Conservation (phyloP, 2,113 vertebrate genomes). For the Rhea americana region DNA sequence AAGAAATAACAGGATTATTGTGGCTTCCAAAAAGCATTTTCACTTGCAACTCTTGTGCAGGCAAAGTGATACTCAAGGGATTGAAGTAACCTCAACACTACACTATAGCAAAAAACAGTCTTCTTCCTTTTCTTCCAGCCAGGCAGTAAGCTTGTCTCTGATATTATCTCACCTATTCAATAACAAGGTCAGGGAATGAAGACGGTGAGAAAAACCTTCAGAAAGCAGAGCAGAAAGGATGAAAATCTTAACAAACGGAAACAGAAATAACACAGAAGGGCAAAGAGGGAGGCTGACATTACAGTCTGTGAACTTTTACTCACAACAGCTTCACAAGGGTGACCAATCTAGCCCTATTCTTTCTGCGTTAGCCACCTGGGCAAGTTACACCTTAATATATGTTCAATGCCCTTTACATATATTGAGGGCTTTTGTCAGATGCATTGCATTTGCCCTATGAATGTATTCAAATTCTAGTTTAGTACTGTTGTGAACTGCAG, state of each 20-base stretch:
- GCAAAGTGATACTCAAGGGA: not conserved
- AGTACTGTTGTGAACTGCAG: not conserved
- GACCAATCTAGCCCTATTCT: not conserved
- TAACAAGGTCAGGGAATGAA: not conserved
- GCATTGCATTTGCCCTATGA: not conserved
- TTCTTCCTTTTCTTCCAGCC: not conserved
- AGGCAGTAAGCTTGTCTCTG: not conserved
- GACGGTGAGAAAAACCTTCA: not conserved
- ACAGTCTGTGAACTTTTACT: not conserved
- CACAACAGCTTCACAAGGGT: not conserved
- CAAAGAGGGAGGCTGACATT: not conserved
- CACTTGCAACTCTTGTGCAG: not conserved
- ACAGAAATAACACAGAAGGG: not conserved
- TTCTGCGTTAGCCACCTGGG: not conserved
- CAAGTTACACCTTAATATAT: not conserved
- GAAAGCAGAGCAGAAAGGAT: not conserved
- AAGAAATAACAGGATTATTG: not conserved
- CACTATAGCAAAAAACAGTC: not conserved
- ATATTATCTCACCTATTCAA: conserved; percentile 6
- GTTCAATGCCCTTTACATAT: not conserved
- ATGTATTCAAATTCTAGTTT: not conserved
- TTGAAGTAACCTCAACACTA: not conserved
- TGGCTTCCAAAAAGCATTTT: not conserved
- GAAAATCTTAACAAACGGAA: not conserved
- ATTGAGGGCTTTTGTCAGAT: not conserved